Evolutionary conservation across 2,113 vertebrate genomes (phyloP).

Genomic region (Scytalopus superciliaris): DNA sequence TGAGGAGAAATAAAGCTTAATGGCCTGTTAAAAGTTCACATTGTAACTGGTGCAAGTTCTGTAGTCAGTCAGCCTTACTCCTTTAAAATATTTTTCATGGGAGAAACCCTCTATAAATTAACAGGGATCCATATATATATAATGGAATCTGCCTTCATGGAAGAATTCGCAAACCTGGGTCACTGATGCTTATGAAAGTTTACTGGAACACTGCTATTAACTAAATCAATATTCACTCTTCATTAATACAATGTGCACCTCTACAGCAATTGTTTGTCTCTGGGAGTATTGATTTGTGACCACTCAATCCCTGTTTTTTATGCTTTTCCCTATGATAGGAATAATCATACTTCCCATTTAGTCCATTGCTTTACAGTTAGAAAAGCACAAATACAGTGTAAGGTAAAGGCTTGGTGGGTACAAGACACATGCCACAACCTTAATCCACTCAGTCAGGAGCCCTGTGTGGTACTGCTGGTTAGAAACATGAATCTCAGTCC

Average conservation of each 20-base stretch:
- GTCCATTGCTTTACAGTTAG: background rate
- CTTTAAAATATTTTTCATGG: background rate
- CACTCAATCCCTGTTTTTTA: background rate
- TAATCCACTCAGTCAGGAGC: background rate
- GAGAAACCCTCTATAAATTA: background rate
- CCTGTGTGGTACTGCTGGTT: background rate
- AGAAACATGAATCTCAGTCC: background rate
- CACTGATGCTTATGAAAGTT: background rate
- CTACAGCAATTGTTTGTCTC: background rate
- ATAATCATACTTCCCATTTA: background rate
- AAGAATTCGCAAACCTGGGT: background rate
- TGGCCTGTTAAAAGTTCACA: background rate
- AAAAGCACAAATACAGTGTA: background rate
- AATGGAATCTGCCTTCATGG: background rate
- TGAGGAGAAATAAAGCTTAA: background rate
- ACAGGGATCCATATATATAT: background rate
- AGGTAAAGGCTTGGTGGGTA: background rate
- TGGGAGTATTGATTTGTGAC: conserved; percentile 4
- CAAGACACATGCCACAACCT: background rate
- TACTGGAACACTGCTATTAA: conserved; percentile 20
- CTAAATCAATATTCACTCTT: conserved; percentile 33
- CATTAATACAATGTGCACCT: background rate
- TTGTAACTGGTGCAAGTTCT: background rate
- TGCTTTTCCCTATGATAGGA: background rate
- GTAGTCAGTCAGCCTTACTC: background rate